Evolutionary conservation across 2,113 vertebrate genomes (phyloP), one percentile per base, ranked within the genome.

Genomic region (Pipra filicauda): DNA sequence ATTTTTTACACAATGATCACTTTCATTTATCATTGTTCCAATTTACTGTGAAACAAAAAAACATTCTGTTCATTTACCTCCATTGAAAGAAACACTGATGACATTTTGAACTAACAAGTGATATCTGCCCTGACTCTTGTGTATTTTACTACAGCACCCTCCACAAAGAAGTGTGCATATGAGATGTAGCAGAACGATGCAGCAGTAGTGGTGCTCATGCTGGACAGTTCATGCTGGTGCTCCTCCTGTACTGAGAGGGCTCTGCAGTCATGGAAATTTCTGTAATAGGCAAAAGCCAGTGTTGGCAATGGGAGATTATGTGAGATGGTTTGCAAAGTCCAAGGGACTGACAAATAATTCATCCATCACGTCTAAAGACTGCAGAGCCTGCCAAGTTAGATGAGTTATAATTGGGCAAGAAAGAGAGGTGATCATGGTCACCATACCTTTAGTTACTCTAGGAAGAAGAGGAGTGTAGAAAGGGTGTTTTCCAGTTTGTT

Each of bases 241-340:
- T 49, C 9, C 21, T 9, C 43, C 24, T 0, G 0, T 8, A 27
- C 21, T 11, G 19, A 88, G n/a, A 18, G 43, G 5, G 8, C 5
- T 67, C 48, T 54, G 61, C 31, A 62, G 24, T 30, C 14, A 7
- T 26, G 31, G 31, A 12, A 58, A 85, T 49, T 22, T 74, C 27
- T 30, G 2, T 12, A 65, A 57, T 0, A 70, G 37, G 21, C 37
- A 61, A 84, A 81, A 66, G 33, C 15, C 55, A n/a, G 27, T 7
- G 20, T 2, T 49, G 31, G 54, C 67, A 59, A 39, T 11, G 16
- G 49, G 48, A 75, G 24, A 58, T 43, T 64, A 23, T 28, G 33
- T 51, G 58, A 73, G 22, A 61, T 19, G 20, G 69, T 55, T 59
- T 73, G 26, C 44, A 15, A n/a, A 64, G 15, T 51, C 30, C 55